Percentiles rank a stretch among this genome's conserved stretches.
phyloP scores from a whole-genome alignment of 2,113 vertebrate genomes.

The Engystomops pustulosus region DNA sequence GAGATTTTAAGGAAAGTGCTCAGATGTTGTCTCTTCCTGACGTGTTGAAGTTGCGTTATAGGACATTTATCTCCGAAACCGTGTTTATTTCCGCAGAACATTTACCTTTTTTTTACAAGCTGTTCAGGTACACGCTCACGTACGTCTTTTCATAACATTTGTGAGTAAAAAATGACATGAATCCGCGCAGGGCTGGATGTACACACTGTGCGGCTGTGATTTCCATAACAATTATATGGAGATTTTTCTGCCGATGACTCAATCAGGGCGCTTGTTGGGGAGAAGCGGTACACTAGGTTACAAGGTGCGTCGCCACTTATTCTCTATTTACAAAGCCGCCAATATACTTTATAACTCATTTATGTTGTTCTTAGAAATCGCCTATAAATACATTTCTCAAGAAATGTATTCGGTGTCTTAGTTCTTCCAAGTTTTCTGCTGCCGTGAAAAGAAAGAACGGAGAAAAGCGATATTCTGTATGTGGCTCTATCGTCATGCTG shows the following conservation, averaged over 20 bases:
- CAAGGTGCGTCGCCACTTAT: slow-evolving; percentile 17
- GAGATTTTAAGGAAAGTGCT: not conserved
- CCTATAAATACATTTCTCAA: not conserved
- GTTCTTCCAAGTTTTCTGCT: no score
- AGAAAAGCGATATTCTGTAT: not conserved
- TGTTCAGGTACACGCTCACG: not conserved
- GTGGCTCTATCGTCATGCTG: not conserved
- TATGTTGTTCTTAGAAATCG: slow-evolving; percentile 5
- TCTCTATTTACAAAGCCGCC: slow-evolving; percentile 16
- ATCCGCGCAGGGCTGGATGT: not conserved
- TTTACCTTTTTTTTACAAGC: not conserved
- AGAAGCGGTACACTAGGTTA: slow-evolving; percentile 37
- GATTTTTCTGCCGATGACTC: slow-evolving; percentile 40
- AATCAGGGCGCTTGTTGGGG: not conserved
- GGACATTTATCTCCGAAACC: not conserved
- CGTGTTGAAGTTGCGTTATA: not conserved
- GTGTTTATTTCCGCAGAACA: not conserved
- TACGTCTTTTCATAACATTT: slow-evolving; percentile 26
- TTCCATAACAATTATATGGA: slow-evolving; percentile 49
- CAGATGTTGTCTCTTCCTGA: not conserved
- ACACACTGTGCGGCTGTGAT: slow-evolving; percentile 40
- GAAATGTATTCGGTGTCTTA: not conserved
- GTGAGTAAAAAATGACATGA: slow-evolving; percentile 33
- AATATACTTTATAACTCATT: not conserved
- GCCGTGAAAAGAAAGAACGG: not conserved